These are phyloP conservation scores for Hipposideros armiger DNA, from an alignment of 2,113 vertebrate species.

Conservation along the genomic window DNA sequence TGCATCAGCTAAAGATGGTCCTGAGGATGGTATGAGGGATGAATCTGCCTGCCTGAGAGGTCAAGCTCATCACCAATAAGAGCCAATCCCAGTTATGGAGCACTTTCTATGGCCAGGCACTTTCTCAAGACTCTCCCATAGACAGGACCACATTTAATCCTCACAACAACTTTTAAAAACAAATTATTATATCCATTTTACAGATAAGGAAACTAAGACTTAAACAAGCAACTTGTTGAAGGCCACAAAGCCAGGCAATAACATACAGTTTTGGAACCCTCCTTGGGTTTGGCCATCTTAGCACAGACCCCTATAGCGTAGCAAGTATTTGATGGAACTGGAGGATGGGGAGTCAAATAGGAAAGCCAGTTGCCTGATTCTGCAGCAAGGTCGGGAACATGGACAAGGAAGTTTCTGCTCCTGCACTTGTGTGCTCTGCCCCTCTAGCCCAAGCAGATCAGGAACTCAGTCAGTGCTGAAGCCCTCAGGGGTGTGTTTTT, in stretches of 20 bases:
- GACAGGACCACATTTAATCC: neutral
- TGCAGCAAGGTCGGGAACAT: neutral
- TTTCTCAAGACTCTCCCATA: neutral
- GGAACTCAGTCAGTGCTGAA: neutral
- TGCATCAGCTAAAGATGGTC: neutral
- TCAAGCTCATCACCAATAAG: neutral
- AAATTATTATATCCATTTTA: neutral
- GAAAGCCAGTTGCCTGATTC: neutral
- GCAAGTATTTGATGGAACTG: neutral
- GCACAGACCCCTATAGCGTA: neutral
- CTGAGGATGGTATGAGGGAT: neutral
- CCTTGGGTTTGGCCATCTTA: neutral
- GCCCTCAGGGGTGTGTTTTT: neutral
- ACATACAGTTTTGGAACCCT: neutral
- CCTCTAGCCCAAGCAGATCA: neutral
- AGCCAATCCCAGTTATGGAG: neutral
- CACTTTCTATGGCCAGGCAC: neutral
- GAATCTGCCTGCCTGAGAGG: neutral
- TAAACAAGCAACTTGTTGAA: neutral
- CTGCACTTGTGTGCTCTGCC: neutral
- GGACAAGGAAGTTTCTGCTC: neutral
- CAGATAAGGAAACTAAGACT: neutral
- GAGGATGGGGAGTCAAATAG: neutral
- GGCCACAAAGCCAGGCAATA: neutral
- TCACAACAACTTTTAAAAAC: neutral